Evolutionary conservation across 2,113 vertebrate genomes (phyloP).

Genomic region (Origma solitaria): DNA sequence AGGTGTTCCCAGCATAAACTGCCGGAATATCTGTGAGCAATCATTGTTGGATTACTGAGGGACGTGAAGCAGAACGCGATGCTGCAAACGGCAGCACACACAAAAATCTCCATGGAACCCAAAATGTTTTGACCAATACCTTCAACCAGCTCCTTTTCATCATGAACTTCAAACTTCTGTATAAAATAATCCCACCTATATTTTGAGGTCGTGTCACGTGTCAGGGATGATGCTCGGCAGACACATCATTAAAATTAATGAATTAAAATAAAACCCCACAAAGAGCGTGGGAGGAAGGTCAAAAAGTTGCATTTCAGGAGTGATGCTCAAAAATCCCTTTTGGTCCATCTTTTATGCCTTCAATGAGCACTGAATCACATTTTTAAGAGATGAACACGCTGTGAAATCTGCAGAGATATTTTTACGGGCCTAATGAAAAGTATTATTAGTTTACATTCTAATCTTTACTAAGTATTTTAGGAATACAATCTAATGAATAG

Average conservation of each 20-base stretch:
- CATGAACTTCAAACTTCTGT: background rate
- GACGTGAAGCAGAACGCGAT: background rate
- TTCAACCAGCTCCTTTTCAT: background rate
- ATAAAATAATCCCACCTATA: background rate
- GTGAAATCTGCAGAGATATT: background rate
- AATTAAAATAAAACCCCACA: background rate
- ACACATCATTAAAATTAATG: background rate
- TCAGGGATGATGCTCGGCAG: background rate
- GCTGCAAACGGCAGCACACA: background rate
- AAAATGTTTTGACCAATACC: background rate
- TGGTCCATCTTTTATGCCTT: background rate
- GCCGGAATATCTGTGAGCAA: background rate
- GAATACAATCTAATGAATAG: slow-evolving; percentile 17
- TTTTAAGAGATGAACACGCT: background rate
- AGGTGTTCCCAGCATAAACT: background rate
- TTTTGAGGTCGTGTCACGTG: background rate
- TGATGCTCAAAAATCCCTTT: background rate
- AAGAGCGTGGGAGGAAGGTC: background rate
- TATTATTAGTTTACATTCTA: slow-evolving; percentile 22
- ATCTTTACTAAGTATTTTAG: slow-evolving; percentile 45
- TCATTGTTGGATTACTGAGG: background rate
- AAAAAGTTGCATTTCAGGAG: background rate
- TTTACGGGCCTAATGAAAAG: background rate
- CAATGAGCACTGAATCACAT: background rate
- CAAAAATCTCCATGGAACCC: background rate